These are phyloP conservation scores for Leptinotarsa defecta DNA, from an alignment of 1,140 invertebrate genomes.

Conservation along the genomic window DNA sequence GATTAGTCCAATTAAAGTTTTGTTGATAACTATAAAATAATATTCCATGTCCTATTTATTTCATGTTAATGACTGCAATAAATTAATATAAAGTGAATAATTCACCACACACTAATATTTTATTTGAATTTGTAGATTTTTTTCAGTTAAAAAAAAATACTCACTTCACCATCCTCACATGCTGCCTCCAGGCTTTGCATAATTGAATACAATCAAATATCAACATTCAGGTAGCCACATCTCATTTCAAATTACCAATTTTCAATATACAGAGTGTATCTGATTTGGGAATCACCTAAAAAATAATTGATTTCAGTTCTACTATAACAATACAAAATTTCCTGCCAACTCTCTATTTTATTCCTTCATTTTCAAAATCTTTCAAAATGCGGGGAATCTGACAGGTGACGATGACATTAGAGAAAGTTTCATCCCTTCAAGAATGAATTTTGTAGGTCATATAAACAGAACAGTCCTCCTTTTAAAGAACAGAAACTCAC, in stretches of 20 bases:
- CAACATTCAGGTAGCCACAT: constrained; percentile 56
- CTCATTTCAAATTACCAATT: constrained; percentile 28
- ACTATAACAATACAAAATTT: too few relatives aligned
- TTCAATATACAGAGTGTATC: constrained; percentile 5
- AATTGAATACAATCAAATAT: constrained; percentile 56
- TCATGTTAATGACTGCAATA: too few relatives aligned
- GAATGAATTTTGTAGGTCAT: constrained; percentile 46
- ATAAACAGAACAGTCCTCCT: constrained; percentile 22
- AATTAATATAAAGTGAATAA: too few relatives aligned
- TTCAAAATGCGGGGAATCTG: constrained; percentile 19
- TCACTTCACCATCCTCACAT: constrained; percentile 67
- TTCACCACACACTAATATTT: too few relatives aligned
- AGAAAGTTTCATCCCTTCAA: constrained; percentile 38
- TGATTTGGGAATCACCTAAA: constrained; percentile 19
- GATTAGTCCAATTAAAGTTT: too few relatives aligned
- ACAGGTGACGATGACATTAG: constrained; percentile 39
- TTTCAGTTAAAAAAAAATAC: constrained; percentile 38
- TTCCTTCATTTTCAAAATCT: not conserved
- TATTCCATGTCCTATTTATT: too few relatives aligned
- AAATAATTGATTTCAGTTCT: not conserved
- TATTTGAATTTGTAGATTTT: too few relatives aligned
- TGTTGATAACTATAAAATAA: too few relatives aligned
- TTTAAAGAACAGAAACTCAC: constrained; percentile 32
- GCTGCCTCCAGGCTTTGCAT: constrained; percentile 67
- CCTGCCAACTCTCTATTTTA: too few relatives aligned